Evolutionary conservation across 2,888 invertebrate genomes (phyloP).

Genomic region (Aleiodes leptofemur): DNA sequence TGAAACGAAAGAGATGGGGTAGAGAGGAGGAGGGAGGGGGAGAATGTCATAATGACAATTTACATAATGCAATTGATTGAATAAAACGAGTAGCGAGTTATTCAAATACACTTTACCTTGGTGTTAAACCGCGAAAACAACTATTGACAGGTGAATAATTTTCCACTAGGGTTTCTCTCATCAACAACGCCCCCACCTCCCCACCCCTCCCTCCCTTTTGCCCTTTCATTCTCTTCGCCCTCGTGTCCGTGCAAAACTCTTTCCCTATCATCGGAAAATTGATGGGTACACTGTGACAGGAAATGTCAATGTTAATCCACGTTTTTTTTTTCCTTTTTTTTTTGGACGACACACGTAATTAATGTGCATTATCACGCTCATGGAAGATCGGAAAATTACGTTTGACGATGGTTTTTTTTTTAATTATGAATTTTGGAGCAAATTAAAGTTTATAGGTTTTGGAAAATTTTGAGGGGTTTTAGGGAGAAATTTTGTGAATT

Average conservation of each 20-base stretch:
- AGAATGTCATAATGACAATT: conserved; percentile 64
- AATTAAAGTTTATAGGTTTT: too few species aligned
- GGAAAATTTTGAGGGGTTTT: too few species aligned
- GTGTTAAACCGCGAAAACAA: conserved; percentile 58
- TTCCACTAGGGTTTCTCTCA: background rate
- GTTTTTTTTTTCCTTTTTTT: conserved; percentile 39
- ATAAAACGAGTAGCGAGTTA: conserved; percentile 61
- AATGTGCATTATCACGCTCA: conserved; percentile 44
- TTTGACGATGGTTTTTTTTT: background rate
- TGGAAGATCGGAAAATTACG: too few species aligned
- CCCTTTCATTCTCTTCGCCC: background rate
- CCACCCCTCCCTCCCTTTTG: background rate
- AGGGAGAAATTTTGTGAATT: too few species aligned
- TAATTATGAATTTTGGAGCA: too few species aligned
- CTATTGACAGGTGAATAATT: conserved; percentile 61
- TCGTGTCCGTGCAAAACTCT: too few species aligned
- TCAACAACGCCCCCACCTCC: background rate
- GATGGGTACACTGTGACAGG: conserved; percentile 4
- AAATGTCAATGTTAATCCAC: conserved; percentile 59
- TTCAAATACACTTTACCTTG: conserved; percentile 42
- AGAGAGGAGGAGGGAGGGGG: too few species aligned
- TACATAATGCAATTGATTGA: conserved; percentile 68
- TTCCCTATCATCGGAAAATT: background rate
- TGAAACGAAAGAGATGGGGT: too few species aligned
- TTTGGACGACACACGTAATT: conserved; percentile 48